Evolutionary conservation across 2,888 invertebrate genomes (phyloP).

Genomic region (Eupithecia insigniata): DNA sequence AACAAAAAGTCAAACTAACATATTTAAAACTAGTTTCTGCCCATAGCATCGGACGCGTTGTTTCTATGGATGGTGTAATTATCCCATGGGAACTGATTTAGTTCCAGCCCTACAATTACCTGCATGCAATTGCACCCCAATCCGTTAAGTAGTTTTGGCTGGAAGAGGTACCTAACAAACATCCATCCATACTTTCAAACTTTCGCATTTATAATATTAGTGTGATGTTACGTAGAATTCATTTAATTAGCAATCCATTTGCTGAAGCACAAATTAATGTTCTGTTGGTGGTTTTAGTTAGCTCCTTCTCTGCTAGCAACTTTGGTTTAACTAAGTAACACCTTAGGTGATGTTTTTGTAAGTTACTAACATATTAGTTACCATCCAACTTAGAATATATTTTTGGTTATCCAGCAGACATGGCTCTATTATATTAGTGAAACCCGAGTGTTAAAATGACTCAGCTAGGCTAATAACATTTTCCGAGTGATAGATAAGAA

Average conservation of each 20-base stretch:
- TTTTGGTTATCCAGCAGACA: background rate
- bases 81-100: too few relatives aligned
- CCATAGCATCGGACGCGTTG: too few relatives aligned
- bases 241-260: conserved; percentile 33
- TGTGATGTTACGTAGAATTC: conserved; percentile 3
- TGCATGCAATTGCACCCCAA: too few relatives aligned
- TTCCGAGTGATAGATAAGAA: background rate
- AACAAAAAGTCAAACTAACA: background rate
- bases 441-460: background rate
- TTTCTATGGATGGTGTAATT: too few relatives aligned
- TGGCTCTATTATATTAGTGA: background rate
- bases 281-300: conserved; percentile 20
- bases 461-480: background rate
- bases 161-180: too few relatives aligned
- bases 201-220: too few relatives aligned
- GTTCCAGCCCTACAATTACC: too few relatives aligned
- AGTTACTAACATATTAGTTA: background rate
- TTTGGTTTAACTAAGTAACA: background rate
- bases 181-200: too few relatives aligned
- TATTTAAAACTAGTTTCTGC: too few relatives aligned
- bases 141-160: too few relatives aligned
- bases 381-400: background rate
- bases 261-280: conserved; percentile 23
- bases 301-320: conserved; percentile 2
- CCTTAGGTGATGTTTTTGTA: background rate